Percentiles rank a stretch among this genome's conserved stretches.
Conservation (phyloP, 2,797 vertebrate species). For the Premnoplex brunnescens region DNA sequence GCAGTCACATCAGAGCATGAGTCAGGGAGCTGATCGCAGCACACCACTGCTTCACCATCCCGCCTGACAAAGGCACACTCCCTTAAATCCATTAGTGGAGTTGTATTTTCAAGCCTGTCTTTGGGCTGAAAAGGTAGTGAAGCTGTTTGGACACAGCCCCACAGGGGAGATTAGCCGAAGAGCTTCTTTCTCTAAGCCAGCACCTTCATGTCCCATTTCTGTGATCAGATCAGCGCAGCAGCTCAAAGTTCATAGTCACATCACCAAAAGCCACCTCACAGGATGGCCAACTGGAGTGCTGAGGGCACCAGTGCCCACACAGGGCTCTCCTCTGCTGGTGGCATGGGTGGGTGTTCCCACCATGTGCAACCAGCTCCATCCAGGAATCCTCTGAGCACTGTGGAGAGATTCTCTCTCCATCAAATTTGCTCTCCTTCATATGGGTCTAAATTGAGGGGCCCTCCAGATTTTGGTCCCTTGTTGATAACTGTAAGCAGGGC, state of each 20-base stretch:
- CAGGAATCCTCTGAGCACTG: background rate
- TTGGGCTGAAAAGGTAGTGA: background rate
- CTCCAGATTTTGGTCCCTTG: background rate
- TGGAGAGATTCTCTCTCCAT: background rate
- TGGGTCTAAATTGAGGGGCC: fast-evolving
- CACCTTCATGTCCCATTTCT: background rate
- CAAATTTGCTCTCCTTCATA: background rate
- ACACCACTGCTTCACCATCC: background rate
- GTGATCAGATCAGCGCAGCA: background rate
- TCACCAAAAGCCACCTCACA: background rate
- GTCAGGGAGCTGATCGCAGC: background rate
- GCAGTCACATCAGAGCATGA: background rate
- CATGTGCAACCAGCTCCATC: background rate
- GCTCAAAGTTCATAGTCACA: background rate
- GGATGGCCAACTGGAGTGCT: fast-evolving
- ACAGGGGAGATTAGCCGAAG: background rate
- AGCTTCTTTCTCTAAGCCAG: background rate
- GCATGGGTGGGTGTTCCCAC: background rate
- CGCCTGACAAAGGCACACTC: fast-evolving
- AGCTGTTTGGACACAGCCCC: background rate
- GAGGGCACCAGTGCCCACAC: background rate
- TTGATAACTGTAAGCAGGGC: background rate
- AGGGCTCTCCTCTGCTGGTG: background rate
- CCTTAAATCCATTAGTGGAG: background rate
- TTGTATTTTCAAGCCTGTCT: background rate